A percentile compares a stretch with the other conserved stretches of the same genome.
phyloP scores from a whole-genome alignment of 2,797 vertebrate species.

The Stomatorhinus walkeri region DNA sequence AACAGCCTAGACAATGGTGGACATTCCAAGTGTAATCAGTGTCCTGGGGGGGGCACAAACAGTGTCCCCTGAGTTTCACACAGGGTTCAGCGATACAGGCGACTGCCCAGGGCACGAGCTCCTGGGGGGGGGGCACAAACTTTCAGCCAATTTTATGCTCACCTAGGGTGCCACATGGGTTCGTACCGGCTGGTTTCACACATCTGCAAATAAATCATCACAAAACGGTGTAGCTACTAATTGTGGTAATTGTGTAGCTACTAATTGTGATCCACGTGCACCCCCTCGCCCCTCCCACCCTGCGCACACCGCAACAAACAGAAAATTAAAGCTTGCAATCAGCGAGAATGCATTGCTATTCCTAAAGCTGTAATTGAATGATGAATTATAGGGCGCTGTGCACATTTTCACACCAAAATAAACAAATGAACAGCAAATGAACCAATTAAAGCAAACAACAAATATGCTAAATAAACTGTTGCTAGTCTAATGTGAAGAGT shows the following conservation, averaged over 20 bases:
- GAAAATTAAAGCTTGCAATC: not conserved
- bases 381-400: not conserved
- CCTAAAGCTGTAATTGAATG: not conserved
- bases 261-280: not conserved
- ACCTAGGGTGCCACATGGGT: not conserved
- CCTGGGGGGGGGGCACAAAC: not conserved
- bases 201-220: not conserved
- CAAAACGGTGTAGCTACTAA: not conserved
- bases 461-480: not conserved
- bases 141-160: not conserved
- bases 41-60: too few relatives aligned
- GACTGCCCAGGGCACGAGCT: not conserved
- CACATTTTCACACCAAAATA: not conserved
- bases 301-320: not conserved
- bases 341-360: not conserved
- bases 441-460: not conserved
- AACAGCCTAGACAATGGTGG: not conserved
- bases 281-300: not conserved
- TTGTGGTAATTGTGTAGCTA: not conserved
- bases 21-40: not conserved
- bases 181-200: not conserved
- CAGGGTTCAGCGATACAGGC: not conserved
- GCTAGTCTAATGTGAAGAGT: slow-evolving; percentile 5
- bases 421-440: slow-evolving; percentile 7
- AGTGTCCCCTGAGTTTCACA: not conserved